Conservation (phyloP, 1,140 invertebrate genomes). For the Aphis craccivora region DNA sequence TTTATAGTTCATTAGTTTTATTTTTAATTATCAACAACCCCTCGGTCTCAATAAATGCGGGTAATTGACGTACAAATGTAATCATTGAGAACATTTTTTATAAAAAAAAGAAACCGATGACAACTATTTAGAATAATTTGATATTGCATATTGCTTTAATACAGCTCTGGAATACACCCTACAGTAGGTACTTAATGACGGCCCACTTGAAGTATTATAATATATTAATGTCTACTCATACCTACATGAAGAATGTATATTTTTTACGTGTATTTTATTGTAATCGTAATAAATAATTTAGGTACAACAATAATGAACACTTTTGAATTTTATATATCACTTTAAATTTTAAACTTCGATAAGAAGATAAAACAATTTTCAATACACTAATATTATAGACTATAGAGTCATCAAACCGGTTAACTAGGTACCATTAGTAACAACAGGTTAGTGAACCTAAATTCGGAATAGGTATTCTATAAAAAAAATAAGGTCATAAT, state of each 20-base stretch:
- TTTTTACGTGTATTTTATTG: neutral
- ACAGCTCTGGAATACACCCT: neutral
- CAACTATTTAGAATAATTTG: neutral
- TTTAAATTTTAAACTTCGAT: neutral
- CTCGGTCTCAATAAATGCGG: too few relatives aligned
- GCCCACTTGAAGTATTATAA: neutral
- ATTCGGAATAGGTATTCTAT: neutral
- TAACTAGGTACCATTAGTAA: neutral
- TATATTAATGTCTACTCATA: neutral
- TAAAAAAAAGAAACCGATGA: neutral
- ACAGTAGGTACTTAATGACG: neutral
- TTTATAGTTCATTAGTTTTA: too few relatives aligned
- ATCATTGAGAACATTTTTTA: neutral
- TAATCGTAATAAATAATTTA: neutral
- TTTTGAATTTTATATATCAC: neutral
- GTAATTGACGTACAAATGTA: too few relatives aligned
- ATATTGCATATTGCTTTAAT: neutral
- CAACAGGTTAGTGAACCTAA: conserved; percentile 17
- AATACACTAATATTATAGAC: neutral
- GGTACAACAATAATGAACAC: neutral
- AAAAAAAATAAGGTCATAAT: conserved; percentile 24
- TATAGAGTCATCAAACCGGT: neutral
- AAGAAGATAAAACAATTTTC: neutral
- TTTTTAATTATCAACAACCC: too few relatives aligned
- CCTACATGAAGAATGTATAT: neutral